Conservation (phyloP, 2,113 vertebrate genomes). For the Heliornis fulica region DNA sequence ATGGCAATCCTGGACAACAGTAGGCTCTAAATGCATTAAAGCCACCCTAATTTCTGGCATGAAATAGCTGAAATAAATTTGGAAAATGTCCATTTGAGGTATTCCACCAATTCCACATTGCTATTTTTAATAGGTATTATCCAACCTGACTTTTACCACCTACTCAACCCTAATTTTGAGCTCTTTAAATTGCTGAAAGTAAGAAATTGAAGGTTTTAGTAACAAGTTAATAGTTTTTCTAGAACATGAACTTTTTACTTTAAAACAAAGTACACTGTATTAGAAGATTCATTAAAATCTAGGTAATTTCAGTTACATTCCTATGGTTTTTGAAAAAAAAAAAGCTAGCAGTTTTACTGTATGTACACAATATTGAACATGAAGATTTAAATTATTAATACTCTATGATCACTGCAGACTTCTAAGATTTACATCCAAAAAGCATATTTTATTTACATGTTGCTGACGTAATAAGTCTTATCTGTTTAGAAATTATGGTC, state of each 20-base stretch:
- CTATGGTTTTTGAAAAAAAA: slow-evolving; percentile 31
- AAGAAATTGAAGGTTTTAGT: neutral
- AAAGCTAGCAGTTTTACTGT: neutral
- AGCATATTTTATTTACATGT: slow-evolving; percentile 68
- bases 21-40: neutral
- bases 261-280: neutral
- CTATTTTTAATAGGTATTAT: neutral
- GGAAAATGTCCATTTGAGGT: neutral
- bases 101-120: neutral
- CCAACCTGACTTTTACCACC: neutral
- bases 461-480: slow-evolving; percentile 29
- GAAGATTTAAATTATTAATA: slow-evolving; percentile 65
- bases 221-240: neutral
- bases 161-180: neutral
- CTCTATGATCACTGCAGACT: slow-evolving; percentile 50
- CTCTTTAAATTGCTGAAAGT: neutral
- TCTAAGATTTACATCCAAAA: slow-evolving; percentile 73
- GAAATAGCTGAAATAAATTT: neutral
- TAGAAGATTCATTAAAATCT: neutral
- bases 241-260: neutral
- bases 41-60: neutral
- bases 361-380: slow-evolving; percentile 33
- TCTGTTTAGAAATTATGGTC: neutral
- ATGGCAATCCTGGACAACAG: neutral
- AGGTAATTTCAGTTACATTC: slow-evolving; percentile 5